Evolutionary conservation across 2,888 invertebrate species (phyloP), one percentile per base, ranked within the genome.

Genomic region (Pecten maximus): DNA sequence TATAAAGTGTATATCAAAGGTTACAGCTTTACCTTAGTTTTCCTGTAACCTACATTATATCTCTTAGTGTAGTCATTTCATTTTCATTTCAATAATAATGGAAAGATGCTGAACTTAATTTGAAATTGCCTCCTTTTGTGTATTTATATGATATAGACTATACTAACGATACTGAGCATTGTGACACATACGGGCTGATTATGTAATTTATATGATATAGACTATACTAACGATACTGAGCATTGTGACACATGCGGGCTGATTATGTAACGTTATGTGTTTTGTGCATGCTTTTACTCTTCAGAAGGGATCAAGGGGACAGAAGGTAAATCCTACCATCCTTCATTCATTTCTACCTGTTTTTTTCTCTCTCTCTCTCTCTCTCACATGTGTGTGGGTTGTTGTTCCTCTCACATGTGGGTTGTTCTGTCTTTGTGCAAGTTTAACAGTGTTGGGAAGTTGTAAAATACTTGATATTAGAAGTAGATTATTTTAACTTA

Each of bases 201-300:
- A 28, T 60, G 35, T 74, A 74, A n/a, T n/a, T n/a, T 54, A 16
- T 19, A 44, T 4, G 12, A 50, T 50, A 19, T 50, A 54, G 54
- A 54, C 19, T 35, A 4, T 35, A 74, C 74, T 74, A 35, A 74
- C 16, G 23, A n/a, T n/a, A n/a, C n/a, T n/a, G n/a, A n/a, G n/a
- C n/a, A n/a, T n/a, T 15, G 35, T 35, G 15, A 74, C 35, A 74
- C 28, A 28, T 35, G 2, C 1, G 35, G 35, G 35, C 28, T 60
- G n/a, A 23, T 2, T n/a, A 28, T 60, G 35, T 74, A 74, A 74
- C 16, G 28, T 35, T 35, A 35, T 35, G 3, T 74, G 74, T 74
- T 74, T 74, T 74, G 74, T 74, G 74, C 35, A 74, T 74, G 74
- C 74, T 74, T 74, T 60, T 60, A 28, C 74, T 74, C 35, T 35